Base-by-base conservation (phyloP, 2,113 vertebrate genomes). In the Ophthalmolycus amberensis region DNA sequence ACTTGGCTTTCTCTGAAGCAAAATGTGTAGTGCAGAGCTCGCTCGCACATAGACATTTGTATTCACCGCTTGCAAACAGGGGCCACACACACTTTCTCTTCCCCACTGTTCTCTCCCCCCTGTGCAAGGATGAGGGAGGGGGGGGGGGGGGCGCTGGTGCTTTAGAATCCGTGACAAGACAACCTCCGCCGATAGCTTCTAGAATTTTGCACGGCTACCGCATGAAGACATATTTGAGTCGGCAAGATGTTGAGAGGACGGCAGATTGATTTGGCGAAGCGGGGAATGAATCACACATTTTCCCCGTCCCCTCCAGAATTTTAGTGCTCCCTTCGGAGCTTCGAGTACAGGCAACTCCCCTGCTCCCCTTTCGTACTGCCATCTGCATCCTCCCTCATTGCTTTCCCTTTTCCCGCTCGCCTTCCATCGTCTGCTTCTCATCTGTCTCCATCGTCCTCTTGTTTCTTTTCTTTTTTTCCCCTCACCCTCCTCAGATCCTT, bases 121-220 rank as follows among this genome's bases (percentile, higher is more conserved):
- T 42, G 60, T 62, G 66, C 27, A 15, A 58, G 14, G 54, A 58
- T 27, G 32, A 32, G 32, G 29, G 29, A 4, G 29, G 29, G 29
- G 3, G 22, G 50, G 65, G 46, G n/a, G 80, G 3, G 25, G 27
- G 11, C 1, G 20, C n/a, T 11, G 37, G 32, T 37, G 75, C 77
- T 86, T 85, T 77, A 63, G 71, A 78, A 80, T 90, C 80, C 62
- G 66, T 78, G 59, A 83, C 79, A 77, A 89, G 86, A 90, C 85
- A 90, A 85, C 52, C 34, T 65, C 67, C 37, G 77, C 25, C 8
- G 72, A 90, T 83, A 71, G 68, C 72, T 73, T 85, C 75, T 68
- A 3, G 58, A 75, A 86, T 69, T 90, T 75, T 82, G 85, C 54
- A 85, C 77, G 83, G 68, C 79, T 66, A 29, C 79, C 11, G 8